Conservation (phyloP, 2,797 vertebrate genomes). For the Telmatherina bonti region DNA sequence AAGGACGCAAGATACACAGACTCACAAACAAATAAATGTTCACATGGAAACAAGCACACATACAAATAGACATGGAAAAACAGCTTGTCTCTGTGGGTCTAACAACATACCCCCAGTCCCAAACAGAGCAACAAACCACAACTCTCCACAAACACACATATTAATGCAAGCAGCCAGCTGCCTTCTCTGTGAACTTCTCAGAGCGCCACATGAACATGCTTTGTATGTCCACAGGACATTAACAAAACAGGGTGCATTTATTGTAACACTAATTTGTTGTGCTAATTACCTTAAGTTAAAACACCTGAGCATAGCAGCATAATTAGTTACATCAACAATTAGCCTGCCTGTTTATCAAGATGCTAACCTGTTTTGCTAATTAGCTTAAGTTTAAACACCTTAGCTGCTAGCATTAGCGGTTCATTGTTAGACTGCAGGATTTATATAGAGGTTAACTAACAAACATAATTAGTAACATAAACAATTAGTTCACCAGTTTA, state of each 20-base stretch:
- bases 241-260: neutral
- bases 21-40: conserved; percentile 23
- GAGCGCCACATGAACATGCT: neutral
- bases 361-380: neutral
- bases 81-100: conserved; percentile 25
- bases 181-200: neutral
- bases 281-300: too few relatives aligned
- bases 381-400: conserved; percentile 10
- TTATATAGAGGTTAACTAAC: neutral
- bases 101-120: conserved; percentile 28
- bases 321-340: too few relatives aligned
- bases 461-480: neutral
- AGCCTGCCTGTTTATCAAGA: too few relatives aligned
- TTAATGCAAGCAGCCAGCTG: conserved; percentile 19
- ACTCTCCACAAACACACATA: conserved; percentile 17
- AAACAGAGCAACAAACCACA: conserved; percentile 52
- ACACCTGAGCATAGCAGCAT: neutral
- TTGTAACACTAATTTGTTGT: neutral
- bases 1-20: neutral
- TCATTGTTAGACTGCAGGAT: neutral
- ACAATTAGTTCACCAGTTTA: neutral
- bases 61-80: conserved; percentile 18
- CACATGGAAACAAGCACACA: conserved; percentile 43
- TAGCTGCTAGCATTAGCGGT: neutral
- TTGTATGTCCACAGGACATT: conserved; percentile 2